Evolutionary conservation across 2,888 invertebrate species (phyloP), one percentile per base, ranked within the genome.

Genomic region (Limenitis camilla): DNA sequence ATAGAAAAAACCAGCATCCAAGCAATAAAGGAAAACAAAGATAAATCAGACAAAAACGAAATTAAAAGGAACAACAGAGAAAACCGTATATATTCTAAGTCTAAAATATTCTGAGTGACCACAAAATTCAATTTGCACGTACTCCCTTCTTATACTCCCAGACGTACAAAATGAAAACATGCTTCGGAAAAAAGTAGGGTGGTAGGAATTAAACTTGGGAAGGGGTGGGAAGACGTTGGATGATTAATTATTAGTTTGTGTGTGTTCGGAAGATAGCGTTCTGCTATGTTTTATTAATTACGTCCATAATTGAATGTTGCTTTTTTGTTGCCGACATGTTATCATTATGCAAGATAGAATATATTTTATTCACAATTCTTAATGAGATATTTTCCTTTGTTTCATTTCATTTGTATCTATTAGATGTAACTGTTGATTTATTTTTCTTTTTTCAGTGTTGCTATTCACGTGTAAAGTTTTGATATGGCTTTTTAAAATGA

Each of bases 191-290:
- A 85, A 83, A 80, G 57, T 54, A 65, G 66, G 71, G 78, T 76
- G 77, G 73, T 70, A 79, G 82, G 82, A 84, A 84, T 84, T 84
- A 84, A 83, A 82, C 76, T 78, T 68, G 72, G 78, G 64, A 68
- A 63, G 66, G 65, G 67, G 63, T 68, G 65, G 61, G 65, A 83
- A 82, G 82, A 82, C 70, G 79, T 71, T 70, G 75, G 84, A 85
- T 87, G 86, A 87, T 85, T 87, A 87, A 86, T 87, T 87, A 85
- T 86, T 82, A 83, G 84, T 85, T 83, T 83, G 83, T 86, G 78
- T 84, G 84, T 84, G 83, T 83, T 77, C 72, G 71, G 68, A 77
- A 81, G 82, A 81, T 82, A 80, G 57, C 60, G 60, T 48, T 50
- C 55, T 58, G 41, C 59, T 58, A 56, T 60, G 60, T 63, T 63